Percentiles rank a stretch among this genome's conserved stretches.
These are phyloP conservation scores for Oxyura jamaicensis DNA, from an alignment of 2,113 vertebrate genomes.

Conservation along the genomic window DNA sequence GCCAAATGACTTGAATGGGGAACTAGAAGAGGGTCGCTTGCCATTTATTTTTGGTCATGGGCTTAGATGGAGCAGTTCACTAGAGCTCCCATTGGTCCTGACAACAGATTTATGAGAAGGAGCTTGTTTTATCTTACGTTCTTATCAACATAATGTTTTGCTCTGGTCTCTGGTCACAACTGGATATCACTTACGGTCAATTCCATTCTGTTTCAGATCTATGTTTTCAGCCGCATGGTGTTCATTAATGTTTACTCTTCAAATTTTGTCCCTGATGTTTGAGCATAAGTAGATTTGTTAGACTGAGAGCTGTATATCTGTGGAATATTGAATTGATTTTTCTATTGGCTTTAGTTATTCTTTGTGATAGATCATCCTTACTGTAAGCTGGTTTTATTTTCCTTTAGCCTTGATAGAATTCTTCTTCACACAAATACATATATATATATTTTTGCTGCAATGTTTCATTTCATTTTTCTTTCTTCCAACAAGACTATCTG, in stretches of 20 bases:
- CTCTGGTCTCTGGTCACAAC: not conserved
- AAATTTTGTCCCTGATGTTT: not conserved
- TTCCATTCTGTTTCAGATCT: not conserved
- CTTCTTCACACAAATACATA: not conserved
- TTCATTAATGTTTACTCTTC: not conserved
- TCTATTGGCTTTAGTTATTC: conserved; percentile 25
- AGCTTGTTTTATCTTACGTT: not conserved
- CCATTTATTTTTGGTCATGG: not conserved
- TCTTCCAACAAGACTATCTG: not conserved
- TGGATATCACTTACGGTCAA: not conserved
- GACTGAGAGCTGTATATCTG: not conserved
- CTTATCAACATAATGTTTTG: not conserved
- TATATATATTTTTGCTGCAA: not conserved
- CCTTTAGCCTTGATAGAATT: not conserved
- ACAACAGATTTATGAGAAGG: not conserved
- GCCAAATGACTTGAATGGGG: conserved; percentile 1
- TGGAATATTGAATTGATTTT: conserved; percentile 20
- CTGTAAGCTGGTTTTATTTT: conserved; percentile 18
- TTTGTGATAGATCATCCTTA: not conserved
- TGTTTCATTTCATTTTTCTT: not conserved
- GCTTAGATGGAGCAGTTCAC: conserved; percentile 7
- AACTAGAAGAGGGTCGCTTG: conserved; percentile 17
- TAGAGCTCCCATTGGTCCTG: not conserved
- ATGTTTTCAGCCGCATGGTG: not conserved
- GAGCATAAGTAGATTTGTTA: not conserved